Evolutionary conservation across 92 coral and sea anemone genomes (phyloP).

Genomic region (Phenganax stokvisi): DNA sequence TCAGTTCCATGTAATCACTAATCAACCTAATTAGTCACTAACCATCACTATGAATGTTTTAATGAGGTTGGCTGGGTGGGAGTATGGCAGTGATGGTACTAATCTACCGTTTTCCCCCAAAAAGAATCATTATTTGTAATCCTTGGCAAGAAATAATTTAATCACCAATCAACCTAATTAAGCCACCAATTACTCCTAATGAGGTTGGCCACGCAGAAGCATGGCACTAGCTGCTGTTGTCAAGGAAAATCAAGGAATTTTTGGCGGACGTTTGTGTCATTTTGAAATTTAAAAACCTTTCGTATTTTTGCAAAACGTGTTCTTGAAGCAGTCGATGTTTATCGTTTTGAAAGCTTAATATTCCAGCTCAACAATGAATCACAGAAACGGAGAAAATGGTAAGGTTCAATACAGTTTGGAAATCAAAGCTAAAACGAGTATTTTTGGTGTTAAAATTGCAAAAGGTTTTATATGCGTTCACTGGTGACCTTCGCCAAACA

Average conservation of each 20-base stretch:
- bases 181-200: too few species aligned
- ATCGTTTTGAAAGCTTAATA: neutral
- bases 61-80: too few species aligned
- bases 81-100: too few species aligned
- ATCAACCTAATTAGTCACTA: too few species aligned
- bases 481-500: neutral
- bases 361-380: neutral
- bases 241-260: slow-evolving; percentile 19
- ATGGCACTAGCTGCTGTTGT: slow-evolving; percentile 1
- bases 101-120: too few species aligned
- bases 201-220: neutral
- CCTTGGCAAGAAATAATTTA: too few species aligned
- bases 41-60: too few species aligned
- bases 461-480: neutral
- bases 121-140: too few species aligned
- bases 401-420: neutral
- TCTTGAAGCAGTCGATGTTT: neutral
- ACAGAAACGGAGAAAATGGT: slow-evolving; percentile 18
- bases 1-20: too few species aligned
- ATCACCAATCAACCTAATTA: too few species aligned
- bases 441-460: neutral
- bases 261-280: slow-evolving; percentile 24
- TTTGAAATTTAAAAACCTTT: neutral
- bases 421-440: neutral
- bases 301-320: neutral